Conservation (phyloP, 2,113 vertebrate species). For the Crotalus tigris region DNA sequence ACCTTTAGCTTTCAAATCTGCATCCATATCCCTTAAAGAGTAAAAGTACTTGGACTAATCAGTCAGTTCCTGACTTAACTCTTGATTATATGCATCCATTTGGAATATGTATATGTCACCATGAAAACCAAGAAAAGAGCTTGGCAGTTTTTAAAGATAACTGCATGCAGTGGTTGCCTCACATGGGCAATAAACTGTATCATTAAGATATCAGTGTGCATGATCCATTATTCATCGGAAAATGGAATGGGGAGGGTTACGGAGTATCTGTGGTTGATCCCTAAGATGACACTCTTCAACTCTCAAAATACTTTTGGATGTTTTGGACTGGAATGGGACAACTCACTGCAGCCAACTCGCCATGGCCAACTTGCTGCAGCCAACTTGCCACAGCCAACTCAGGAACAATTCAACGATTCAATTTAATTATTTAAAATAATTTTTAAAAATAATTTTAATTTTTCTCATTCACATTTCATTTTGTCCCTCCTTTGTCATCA, state of each 20-base stretch:
- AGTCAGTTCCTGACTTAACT: neutral
- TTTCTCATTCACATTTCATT: neutral
- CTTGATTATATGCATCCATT: neutral
- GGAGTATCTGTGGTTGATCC: neutral
- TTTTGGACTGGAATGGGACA: neutral
- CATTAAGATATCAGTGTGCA: neutral
- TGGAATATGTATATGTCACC: neutral
- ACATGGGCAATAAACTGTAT: neutral
- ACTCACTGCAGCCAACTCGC: neutral
- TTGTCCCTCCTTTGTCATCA: neutral
- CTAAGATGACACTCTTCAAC: neutral
- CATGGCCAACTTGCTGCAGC: no score
- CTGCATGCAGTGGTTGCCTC: neutral
- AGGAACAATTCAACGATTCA: neutral
- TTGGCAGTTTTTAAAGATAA: neutral
- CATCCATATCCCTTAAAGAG: neutral
- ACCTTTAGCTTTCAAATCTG: neutral
- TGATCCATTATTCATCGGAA: neutral
- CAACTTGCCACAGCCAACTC: neutral
- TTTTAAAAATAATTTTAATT: neutral
- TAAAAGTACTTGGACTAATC: neutral
- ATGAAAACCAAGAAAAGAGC: neutral
- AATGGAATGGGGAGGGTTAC: neutral
- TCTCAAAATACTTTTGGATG: neutral
- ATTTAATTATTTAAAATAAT: neutral